Evolutionary conservation across 2,797 vertebrate genomes (phyloP).

Genomic region (Eulemur mongoz): DNA sequence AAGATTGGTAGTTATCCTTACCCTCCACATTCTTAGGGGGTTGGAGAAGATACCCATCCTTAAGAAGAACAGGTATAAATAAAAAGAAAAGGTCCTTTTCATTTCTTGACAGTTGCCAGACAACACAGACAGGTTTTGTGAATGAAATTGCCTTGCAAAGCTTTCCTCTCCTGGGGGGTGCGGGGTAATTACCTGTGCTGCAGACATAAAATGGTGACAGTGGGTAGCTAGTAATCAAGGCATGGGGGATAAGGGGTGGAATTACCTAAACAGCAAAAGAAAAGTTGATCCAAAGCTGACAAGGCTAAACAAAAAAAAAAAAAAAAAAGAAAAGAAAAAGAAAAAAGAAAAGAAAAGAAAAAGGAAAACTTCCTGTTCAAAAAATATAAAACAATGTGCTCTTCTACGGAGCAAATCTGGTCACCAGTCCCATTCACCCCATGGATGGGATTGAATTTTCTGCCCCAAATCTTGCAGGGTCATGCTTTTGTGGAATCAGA

Average conservation of each 20-base stretch:
- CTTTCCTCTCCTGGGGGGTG: not conserved
- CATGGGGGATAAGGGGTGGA: not conserved
- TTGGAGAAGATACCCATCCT: not conserved
- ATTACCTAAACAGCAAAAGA: constrained; percentile 73
- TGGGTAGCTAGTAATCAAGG: not conserved
- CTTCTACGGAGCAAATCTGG: constrained; percentile 39
- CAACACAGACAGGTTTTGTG: constrained; percentile 62
- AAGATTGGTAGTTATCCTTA: not conserved
- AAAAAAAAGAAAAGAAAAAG: not conserved
- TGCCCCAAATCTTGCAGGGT: constrained; percentile 38
- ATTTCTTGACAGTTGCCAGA: not conserved
- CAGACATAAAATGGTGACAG: rapidly evolving
- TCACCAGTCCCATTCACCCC: not conserved
- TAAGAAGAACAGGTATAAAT: not conserved
- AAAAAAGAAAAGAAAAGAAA: not conserved
- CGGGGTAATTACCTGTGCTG: constrained; percentile 55
- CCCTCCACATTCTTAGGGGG: not conserved
- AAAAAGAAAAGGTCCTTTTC: not conserved
- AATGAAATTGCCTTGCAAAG: constrained; percentile 59
- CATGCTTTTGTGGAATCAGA: not conserved
- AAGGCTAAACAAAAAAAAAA: not conserved
- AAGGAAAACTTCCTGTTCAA: constrained; percentile 72
- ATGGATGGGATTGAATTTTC: constrained; percentile 7
- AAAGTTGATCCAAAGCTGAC: constrained; percentile 74
- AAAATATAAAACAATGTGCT: constrained; percentile 63